Evolutionary conservation across 1,140 invertebrate genomes (phyloP).

Genomic region (Scaptomyza montana): DNA sequence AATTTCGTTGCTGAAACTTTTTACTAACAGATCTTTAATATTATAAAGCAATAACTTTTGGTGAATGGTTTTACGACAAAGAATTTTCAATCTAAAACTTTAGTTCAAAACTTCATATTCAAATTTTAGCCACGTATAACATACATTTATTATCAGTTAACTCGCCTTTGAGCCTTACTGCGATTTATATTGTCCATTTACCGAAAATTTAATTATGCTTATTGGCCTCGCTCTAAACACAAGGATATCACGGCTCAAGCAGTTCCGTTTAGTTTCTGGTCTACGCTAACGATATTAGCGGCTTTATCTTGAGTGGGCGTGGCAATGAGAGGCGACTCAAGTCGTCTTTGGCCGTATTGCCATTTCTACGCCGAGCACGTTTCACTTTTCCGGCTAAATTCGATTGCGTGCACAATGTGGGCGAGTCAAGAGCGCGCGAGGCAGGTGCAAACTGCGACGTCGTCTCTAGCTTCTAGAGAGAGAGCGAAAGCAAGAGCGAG

Average conservation of each 20-base stretch:
- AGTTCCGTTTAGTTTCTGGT: constrained; percentile 16
- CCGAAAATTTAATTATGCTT: constrained; percentile 13
- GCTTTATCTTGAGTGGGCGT: constrained; percentile 23
- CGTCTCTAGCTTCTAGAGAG: too few species aligned
- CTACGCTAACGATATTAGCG: constrained; percentile 27
- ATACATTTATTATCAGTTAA: background rate
- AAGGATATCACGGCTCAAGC: constrained; percentile 10
- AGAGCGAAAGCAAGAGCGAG: background rate
- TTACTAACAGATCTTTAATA: too few species aligned
- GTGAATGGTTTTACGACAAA: too few species aligned
- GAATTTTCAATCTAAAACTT: too few species aligned
- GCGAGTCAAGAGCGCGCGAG: constrained; percentile 13
- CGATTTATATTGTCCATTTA: constrained; percentile 9
- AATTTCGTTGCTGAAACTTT: too few species aligned
- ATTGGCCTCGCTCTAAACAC: constrained; percentile 13
- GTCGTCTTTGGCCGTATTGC: background rate
- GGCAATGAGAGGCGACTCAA: constrained; percentile 11
- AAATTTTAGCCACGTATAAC: too few species aligned
- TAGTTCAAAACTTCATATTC: too few species aligned
- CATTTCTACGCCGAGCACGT: constrained; percentile 62
- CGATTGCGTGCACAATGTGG: constrained; percentile 75
- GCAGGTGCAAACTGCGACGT: constrained; percentile 62
- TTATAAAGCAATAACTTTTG: too few species aligned
- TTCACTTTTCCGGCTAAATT: constrained; percentile 60
- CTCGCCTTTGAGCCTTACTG: background rate